Evolutionary conservation across 2,113 vertebrate species (phyloP), one percentile per base, ranked within the genome.

Genomic region (Scytalopus superciliaris): DNA sequence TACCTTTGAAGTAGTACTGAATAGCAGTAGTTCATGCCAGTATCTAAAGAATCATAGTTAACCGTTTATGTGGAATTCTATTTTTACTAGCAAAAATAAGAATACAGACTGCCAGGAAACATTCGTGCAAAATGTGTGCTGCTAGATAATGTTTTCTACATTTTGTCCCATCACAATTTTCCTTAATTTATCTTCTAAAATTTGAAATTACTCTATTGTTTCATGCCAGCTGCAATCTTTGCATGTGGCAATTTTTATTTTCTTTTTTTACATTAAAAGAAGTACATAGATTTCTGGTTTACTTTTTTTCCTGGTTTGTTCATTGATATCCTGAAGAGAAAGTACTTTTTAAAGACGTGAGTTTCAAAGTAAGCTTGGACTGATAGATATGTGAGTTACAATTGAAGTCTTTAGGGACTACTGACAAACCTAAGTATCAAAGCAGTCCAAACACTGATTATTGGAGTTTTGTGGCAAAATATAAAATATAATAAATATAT

Each of bases 1-100:
- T 62, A n/a, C 13, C 49, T 97, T 94, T 95, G 62, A 92, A 85
- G 70, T 73, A 76, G 28, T 76, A 72, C 27, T 90, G 89, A 82
- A 85, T n/a, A 80, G 50, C 37, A 79, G 10, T 52, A 47, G 37
- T 50, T 72, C 22, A 24, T 52, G 37, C 2, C 63, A 88, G n/a
- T 69, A 78, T 76, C 70, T 85, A 69, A 76, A 94, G 67, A 76
- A 42, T 55, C 42, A 69, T 28, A 49, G 15, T 31, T 66, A 68
- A 85, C 47, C 60, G 31, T 62, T 90, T n/a, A 33, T 50, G 19
- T 70, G n/a, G n/a, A 86, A 83, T 62, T 76, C 19, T 60, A n/a
- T 31, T 72, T 94, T 60, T 72, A 31, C 44, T 53, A 83, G 37
- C 9, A 66, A 90, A 87, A 90, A 28, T 25, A 87, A 82, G 24